A percentile compares a stretch with the other conserved stretches of the same genome.
phyloP scores from a whole-genome alignment of 2,113 vertebrate genomes.

The Ceyx margarethae region DNA sequence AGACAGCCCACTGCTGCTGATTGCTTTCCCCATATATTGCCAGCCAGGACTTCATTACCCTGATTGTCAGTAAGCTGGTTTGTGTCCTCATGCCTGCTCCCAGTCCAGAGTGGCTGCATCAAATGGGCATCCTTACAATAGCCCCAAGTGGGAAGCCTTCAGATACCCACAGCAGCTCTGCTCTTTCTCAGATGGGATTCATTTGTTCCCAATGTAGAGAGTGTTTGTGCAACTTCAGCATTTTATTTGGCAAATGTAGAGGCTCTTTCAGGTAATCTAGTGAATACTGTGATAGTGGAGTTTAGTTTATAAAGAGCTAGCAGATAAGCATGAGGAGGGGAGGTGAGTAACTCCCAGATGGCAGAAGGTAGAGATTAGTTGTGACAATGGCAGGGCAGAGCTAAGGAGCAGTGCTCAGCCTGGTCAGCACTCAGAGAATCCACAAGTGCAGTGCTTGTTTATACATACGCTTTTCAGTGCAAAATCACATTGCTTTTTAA shows the following conservation, averaged over 20 bases:
- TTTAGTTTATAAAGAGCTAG: slow-evolving; percentile 48
- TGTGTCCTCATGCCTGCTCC: neutral
- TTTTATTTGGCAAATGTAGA: slow-evolving; percentile 44
- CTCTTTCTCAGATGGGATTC: neutral
- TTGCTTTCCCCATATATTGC: slow-evolving; percentile 14
- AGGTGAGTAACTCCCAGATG: slow-evolving; percentile 41
- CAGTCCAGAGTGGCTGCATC: slow-evolving; percentile 22
- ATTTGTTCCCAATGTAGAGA: neutral
- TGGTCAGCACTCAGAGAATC: neutral
- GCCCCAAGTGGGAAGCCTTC: slow-evolving; percentile 23
- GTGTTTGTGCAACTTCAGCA: slow-evolving; percentile 42
- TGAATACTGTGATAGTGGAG: slow-evolving; percentile 25
- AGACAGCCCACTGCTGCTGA: slow-evolving; percentile 13
- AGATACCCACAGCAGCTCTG: slow-evolving; percentile 10
- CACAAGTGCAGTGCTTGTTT: slow-evolving; percentile 18
- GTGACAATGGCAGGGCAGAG: slow-evolving; percentile 6
- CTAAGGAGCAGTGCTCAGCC: neutral
- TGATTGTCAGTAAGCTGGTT: slow-evolving; percentile 1
- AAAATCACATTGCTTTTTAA: neutral
- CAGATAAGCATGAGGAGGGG: slow-evolving; percentile 9
- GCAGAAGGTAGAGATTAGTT: slow-evolving; percentile 30
- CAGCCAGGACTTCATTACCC: slow-evolving; percentile 19
- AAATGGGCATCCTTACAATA: neutral
- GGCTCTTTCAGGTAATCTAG: slow-evolving; percentile 34
- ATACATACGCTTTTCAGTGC: neutral